Percentiles rank a stretch among this genome's conserved stretches.
Conservation (phyloP, 2,888 invertebrate species). For the Trissoscelio sp. region DNA sequence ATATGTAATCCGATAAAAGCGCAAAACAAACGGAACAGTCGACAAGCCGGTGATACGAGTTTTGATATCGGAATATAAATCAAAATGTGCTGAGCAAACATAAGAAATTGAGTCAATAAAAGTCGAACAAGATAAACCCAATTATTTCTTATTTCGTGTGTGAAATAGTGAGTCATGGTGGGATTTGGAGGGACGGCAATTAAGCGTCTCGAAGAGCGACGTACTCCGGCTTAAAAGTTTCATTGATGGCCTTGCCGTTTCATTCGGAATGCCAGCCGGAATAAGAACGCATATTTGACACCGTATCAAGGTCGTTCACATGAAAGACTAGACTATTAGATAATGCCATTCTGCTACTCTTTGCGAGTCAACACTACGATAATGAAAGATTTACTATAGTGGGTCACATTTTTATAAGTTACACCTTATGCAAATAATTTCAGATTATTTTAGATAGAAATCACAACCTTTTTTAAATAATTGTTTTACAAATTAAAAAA, state of each 20-base stretch:
- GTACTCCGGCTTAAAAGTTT: background rate
- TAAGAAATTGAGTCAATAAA: constrained; percentile 6
- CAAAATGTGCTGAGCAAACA: constrained; percentile 22
- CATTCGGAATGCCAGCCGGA: background rate
- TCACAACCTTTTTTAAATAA: too few species aligned
- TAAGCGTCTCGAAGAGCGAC: constrained; percentile 15
- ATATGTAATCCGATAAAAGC: constrained; percentile 46
- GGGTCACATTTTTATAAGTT: background rate
- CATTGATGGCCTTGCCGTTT: constrained; percentile 18
- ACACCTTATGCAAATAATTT: too few species aligned
- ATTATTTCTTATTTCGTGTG: constrained; percentile 9
- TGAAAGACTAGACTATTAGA: constrained; percentile 22
- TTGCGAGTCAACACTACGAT: background rate
- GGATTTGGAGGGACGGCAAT: background rate
- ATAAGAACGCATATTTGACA: constrained; percentile 30
- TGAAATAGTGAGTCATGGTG: background rate
- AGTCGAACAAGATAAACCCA: constrained; percentile 11
- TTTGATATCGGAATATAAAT: constrained; percentile 26
- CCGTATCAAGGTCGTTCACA: constrained; percentile 39
- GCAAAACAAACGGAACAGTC: constrained; percentile 16
- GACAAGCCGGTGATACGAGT: background rate
- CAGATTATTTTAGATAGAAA: too few species aligned
- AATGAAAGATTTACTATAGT: constrained; percentile 4
- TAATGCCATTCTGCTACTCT: constrained; percentile 1
- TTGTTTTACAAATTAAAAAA: too few species aligned